Base-by-base conservation (phyloP, 2,888 invertebrate genomes). In the Dasypolia templi region DNA sequence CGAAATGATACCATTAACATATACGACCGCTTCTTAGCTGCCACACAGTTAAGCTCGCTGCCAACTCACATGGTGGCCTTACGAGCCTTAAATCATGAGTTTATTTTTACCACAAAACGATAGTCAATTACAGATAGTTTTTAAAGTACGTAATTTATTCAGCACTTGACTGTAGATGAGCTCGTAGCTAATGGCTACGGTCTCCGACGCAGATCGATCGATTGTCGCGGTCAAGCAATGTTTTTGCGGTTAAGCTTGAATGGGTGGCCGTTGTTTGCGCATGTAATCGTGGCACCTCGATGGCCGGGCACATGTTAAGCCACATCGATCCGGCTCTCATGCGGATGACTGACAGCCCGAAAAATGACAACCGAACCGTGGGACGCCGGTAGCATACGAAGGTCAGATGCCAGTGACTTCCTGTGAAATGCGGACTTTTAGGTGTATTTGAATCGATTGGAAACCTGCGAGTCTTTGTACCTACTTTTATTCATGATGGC, bases 1-100 rank as follows among this genome's bases (percentile, higher is more conserved):
- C 65, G 46, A 79, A 85, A 87, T 75, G 72, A 74, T 76, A 64
- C 72, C 70, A 79, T 80, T 80, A 70, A 66, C 77, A 72, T 72
- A 68, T 82, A 85, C 85, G 72, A 85, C 11, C 68, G 35, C 61
- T 71, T 73, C 49, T 61, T 75, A 75, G 81, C 67, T 71, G 67
- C 67, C 59, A 53, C 67, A 75, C 56, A 62, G 71, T 72, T 71
- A 39, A 81, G 68, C 65, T 81, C 61, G 68, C 35, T 81, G 81
- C 81, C 85, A 84, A 75, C 56, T 68, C 53, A 58, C 44, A 51
- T 55, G 66, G 49, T 32, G 29, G 49, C 68, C 11, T 53, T 61
- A 80, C 5, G 29, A 62, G 22, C 58, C n/a, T 59, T 70, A 53
- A 64, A 68, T 64, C 53, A 71, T 63, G n/a, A 46, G 46, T 67